Evolutionary conservation across 2,888 invertebrate genomes (phyloP).

Genomic region (Nemapogon koenigi): DNA sequence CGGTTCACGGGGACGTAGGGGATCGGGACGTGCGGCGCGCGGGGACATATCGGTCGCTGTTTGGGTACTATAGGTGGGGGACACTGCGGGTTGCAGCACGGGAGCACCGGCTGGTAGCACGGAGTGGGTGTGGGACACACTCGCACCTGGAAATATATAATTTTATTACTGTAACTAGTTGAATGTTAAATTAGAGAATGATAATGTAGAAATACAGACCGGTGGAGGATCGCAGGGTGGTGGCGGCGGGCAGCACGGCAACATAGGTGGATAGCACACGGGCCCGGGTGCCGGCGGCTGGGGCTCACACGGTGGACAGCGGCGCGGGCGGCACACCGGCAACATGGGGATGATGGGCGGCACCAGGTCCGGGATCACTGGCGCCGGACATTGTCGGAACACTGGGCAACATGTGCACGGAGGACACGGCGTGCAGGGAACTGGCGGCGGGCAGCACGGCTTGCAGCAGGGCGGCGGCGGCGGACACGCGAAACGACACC

Average conservation of each 20-base stretch:
- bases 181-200: background rate
- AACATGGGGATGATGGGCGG: conserved; percentile 48
- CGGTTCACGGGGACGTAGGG: conserved; percentile 56
- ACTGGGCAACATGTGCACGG: conserved; percentile 40
- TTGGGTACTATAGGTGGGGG: conserved; percentile 59
- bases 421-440: conserved; percentile 48
- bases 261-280: conserved; percentile 44
- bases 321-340: conserved; percentile 41
- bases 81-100: conserved; percentile 55
- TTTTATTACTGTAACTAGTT: conserved; percentile 11
- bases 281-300: conserved; percentile 34
- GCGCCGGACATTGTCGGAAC: conserved; percentile 45
- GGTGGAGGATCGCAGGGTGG: conserved; percentile 52
- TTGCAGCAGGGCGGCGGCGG: conserved; percentile 39
- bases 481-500: conserved; percentile 36
- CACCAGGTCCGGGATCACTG: conserved; percentile 41
- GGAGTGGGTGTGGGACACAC: conserved; percentile 47
- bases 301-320: conserved; percentile 34
- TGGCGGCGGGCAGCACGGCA: conserved; percentile 39
- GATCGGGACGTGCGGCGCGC: conserved; percentile 44
- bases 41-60: conserved; percentile 51
- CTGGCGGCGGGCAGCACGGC: conserved; percentile 44
- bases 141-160: conserved; percentile 29
- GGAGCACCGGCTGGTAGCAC: conserved; percentile 48
- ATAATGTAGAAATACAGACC: conserved; percentile 21